phyloP scores from a whole-genome alignment of 2,113 vertebrate species.

The Spea bombifrons region DNA sequence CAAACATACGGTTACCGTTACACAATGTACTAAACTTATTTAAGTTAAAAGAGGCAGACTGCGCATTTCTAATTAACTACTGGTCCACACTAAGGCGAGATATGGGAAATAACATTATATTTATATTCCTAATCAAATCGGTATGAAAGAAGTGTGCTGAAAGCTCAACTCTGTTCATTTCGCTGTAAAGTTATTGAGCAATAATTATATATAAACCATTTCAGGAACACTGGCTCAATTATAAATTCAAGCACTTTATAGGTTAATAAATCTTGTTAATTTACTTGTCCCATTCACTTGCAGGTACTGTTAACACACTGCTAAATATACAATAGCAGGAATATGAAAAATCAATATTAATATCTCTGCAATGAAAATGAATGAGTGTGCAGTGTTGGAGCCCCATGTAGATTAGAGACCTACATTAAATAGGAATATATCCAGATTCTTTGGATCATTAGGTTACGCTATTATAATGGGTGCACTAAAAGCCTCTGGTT shows the following conservation, averaged over 20 bases:
- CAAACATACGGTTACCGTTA: too few relatives aligned
- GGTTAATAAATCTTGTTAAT: slow-evolving; percentile 46
- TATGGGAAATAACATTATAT: slow-evolving; percentile 14
- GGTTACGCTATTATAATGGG: slow-evolving; percentile 4
- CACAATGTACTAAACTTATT: slow-evolving; percentile 17
- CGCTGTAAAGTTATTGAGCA: slow-evolving; percentile 30
- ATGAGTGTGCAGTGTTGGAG: slow-evolving; percentile 18
- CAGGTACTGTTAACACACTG: slow-evolving; percentile 39
- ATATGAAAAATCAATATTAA: slow-evolving; percentile 44
- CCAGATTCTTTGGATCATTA: slow-evolving; percentile 2
- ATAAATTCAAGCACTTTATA: slow-evolving; percentile 39
- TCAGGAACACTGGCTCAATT: slow-evolving; percentile 35
- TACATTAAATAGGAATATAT: slow-evolving; percentile 6
- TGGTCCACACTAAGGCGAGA: neutral
- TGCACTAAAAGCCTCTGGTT: neutral
- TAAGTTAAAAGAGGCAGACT: neutral
- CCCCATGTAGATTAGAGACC: slow-evolving; percentile 19
- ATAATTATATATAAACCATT: slow-evolving; percentile 39
- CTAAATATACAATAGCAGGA: slow-evolving; percentile 46
- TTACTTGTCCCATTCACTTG: slow-evolving; percentile 41
- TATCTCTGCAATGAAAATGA: slow-evolving; percentile 40
- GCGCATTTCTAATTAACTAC: slow-evolving; percentile 23
- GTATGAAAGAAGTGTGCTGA: slow-evolving; percentile 16
- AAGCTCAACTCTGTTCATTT: slow-evolving; percentile 19
- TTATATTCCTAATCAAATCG: slow-evolving; percentile 16